These are phyloP conservation scores for Octonoba sinensis DNA, from an alignment of 2,888 invertebrate species.

Conservation along the genomic window DNA sequence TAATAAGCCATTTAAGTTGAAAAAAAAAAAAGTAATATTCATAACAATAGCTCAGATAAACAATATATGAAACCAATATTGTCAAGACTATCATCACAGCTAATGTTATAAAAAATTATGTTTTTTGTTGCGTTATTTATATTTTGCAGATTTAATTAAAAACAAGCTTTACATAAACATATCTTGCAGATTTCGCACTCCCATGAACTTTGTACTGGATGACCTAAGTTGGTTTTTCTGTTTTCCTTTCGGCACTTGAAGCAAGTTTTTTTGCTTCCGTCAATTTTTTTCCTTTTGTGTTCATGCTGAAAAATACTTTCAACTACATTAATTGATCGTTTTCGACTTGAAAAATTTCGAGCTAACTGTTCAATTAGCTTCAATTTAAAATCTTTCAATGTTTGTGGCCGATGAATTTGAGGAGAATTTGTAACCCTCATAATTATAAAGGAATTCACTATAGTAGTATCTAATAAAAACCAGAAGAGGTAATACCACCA, in stretches of 20 bases:
- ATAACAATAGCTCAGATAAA: too few species aligned
- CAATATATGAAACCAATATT: too few species aligned
- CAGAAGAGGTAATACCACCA: slow-evolving; percentile 2
- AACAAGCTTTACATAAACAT: too few species aligned
- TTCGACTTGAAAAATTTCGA: not conserved
- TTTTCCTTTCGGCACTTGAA: not conserved
- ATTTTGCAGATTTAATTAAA: too few species aligned
- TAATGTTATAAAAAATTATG: too few species aligned
- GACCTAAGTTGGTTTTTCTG: not conserved
- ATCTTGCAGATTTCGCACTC: not conserved
- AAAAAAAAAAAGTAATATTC: too few species aligned
- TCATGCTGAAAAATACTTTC: not conserved
- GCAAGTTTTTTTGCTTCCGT: not conserved
- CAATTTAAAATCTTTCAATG: not conserved
- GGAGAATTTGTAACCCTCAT: not conserved
- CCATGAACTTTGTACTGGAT: not conserved
- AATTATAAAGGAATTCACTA: not conserved
- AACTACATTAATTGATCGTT: not conserved
- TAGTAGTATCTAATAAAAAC: not conserved
- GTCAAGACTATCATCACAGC: too few species aligned
- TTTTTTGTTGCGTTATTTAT: too few species aligned
- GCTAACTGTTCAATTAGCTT: not conserved
- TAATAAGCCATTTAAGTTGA: too few species aligned
- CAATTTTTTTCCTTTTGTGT: too few species aligned
- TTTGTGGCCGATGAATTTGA: not conserved